These are phyloP conservation scores for Pegoplata infirma DNA, from an alignment of 2,888 invertebrate genomes.

Conservation along the genomic window DNA sequence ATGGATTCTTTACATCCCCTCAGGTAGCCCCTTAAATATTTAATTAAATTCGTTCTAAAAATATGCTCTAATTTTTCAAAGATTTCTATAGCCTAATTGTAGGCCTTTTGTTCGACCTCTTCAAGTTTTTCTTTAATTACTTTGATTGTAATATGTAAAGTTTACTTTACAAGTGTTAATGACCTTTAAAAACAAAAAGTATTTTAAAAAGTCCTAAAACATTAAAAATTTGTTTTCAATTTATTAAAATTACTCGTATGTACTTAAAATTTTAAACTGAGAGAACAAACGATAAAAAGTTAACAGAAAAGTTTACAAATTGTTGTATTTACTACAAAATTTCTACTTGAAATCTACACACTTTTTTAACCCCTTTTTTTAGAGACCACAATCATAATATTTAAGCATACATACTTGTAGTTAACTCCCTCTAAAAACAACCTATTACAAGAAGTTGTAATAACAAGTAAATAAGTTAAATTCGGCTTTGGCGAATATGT, in stretches of 20 bases:
- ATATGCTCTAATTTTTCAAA: no score
- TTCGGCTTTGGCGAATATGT: no score
- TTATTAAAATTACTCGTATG: constrained; percentile 26
- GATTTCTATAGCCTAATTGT: no score
- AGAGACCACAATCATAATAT: neutral
- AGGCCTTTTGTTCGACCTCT: no score
- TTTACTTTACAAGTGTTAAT: constrained; percentile 20
- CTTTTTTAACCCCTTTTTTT: neutral
- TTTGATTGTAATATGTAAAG: no score
- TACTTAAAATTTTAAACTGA: neutral
- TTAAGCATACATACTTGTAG: no score
- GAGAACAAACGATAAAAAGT: neutral
- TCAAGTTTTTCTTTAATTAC: no score
- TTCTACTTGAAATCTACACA: neutral
- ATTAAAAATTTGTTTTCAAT: constrained; percentile 19
- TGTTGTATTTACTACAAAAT: neutral
- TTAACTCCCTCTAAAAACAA: constrained; percentile 1
- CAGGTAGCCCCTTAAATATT: no score
- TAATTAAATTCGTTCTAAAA: no score
- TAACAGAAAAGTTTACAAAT: constrained; percentile 20
- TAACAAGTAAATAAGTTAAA: constrained; percentile 23
- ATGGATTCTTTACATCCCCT: no score
- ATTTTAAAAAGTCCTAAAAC: no score
- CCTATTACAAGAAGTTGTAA: constrained; percentile 16
- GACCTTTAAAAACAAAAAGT: constrained; percentile 27